Conservation (phyloP, 2,113 vertebrate species). For the Arothron firmamentum region DNA sequence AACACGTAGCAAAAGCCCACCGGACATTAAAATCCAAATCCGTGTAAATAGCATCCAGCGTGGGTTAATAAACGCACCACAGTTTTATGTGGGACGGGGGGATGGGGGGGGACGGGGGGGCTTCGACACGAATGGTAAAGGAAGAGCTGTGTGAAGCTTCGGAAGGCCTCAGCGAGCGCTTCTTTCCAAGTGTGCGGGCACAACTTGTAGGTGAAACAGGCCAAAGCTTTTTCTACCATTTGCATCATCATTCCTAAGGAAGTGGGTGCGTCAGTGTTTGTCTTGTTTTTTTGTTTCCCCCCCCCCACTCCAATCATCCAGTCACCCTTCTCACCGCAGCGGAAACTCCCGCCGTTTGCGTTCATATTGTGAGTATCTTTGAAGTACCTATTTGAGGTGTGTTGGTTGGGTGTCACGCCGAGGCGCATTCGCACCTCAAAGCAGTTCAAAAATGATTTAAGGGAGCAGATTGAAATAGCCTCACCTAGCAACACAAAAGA, state of each 20-base stretch:
- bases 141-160: conserved; percentile 64
- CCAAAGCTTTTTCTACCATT: conserved; percentile 73
- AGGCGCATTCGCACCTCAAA: no score
- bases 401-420: no score
- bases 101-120: no score
- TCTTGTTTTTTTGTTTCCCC: conserved; percentile 20
- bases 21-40: conserved; percentile 53
- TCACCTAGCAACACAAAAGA: no score
- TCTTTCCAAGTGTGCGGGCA: conserved; percentile 75
- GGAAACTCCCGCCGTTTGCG: conserved; percentile 53
- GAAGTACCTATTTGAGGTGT: background rate
- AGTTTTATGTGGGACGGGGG: conserved; percentile 85
- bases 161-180: conserved; percentile 37
- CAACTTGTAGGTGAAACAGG: conserved; percentile 70
- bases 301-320: no score
- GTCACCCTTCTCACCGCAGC: conserved; percentile 33
- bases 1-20: conserved; percentile 50
- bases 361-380: conserved; percentile 59
- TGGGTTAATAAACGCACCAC: conserved; percentile 68
- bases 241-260: conserved; percentile 66
- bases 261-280: conserved; percentile 49
- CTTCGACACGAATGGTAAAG: conserved; percentile 37
- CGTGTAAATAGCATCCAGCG: conserved; percentile 56
- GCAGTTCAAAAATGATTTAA: no score
- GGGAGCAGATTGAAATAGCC: no score